Evolutionary conservation across 2,797 vertebrate genomes (phyloP).

Genomic region (Miichthys miiuy): DNA sequence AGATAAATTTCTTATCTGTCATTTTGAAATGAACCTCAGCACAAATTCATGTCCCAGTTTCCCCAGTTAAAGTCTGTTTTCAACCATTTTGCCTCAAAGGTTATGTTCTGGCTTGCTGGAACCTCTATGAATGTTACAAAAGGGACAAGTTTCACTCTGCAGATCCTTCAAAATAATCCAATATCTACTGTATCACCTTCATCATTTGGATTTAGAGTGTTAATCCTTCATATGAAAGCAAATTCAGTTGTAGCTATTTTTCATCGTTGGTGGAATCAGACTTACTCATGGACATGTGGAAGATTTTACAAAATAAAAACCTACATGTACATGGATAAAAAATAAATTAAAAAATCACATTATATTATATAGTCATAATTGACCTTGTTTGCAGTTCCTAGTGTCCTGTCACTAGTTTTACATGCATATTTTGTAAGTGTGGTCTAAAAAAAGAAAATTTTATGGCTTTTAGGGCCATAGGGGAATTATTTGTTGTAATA

Average conservation of each 20-base stretch:
- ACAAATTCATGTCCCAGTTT: slow-evolving; percentile 33
- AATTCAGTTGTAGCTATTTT: background rate
- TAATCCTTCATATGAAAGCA: slow-evolving; percentile 11
- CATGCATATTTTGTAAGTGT: no score
- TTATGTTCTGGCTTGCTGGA: slow-evolving; percentile 14
- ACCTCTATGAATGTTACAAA: slow-evolving; percentile 27
- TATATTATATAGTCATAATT: no score
- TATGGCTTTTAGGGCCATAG: no score
- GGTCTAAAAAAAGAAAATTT: no score
- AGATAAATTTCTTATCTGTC: slow-evolving; percentile 44
- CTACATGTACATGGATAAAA: no score
- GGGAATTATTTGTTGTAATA: no score
- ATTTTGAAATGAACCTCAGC: slow-evolving; percentile 36
- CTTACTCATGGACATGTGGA: no score
- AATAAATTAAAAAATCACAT: no score
- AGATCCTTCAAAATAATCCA: background rate
- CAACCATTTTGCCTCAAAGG: slow-evolving; percentile 29
- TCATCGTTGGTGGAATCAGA: background rate
- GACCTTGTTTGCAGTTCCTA: no score
- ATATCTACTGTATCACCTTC: background rate
- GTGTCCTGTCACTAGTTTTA: no score
- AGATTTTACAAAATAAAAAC: no score
- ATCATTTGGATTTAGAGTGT: slow-evolving; percentile 2
- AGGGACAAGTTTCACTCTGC: slow-evolving; percentile 5
- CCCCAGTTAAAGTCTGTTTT: background rate